Base-by-base conservation (phyloP, 30 jellyfish, hydroid and myxozoan genomes). In the Catostylus mosaicus region DNA sequence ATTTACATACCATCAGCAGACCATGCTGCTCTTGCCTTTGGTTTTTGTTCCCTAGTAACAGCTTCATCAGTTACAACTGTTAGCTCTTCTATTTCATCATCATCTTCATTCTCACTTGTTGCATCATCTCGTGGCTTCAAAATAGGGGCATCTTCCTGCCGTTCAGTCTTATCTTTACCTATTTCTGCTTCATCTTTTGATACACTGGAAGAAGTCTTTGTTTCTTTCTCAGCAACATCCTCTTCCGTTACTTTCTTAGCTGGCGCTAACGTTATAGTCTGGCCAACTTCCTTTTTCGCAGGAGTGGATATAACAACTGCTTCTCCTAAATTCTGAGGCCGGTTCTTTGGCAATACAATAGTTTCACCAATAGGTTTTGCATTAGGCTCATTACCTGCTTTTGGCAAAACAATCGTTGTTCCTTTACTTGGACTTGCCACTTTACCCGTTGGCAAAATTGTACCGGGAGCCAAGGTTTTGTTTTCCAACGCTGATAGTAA, bases 1-100 rank as follows among this genome's bases (percentile, higher is more conserved):
- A 43, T 16, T n/a, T 43, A 65, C 80, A 47, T 67, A 82, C 92
- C 86, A 52, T 82, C 16, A 18, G 80, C 85, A 19, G 73, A 80
- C 92, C 92, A 82, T n/a, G 92, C 92, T 10, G 92, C 82, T 70
- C 92, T 82, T 0, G 92, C 73, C 48, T 37, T 68, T 31, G 92
- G 92, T 33, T 82, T 82, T 64, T 82, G 80, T 29, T 51, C 38
- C 23, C 54, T 66, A 5, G 26, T 64, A 18, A 61, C 33, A 1
- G 68, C 72, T 31, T 37, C 84, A 3, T 52, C 78, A 2, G 60
- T 9, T 34, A 82, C 61, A 2, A 47, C 92, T 9, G 92, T 82
- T 40, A 82, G 52, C 38, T 72, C 94, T 62, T 84, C 94, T 33
- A 84, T 84, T 30, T 84, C 94, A 32, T 47, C 56, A 71, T 74